phyloP scores from a whole-genome alignment of 2,888 invertebrate genomes.

The Phyto melanocephala region DNA sequence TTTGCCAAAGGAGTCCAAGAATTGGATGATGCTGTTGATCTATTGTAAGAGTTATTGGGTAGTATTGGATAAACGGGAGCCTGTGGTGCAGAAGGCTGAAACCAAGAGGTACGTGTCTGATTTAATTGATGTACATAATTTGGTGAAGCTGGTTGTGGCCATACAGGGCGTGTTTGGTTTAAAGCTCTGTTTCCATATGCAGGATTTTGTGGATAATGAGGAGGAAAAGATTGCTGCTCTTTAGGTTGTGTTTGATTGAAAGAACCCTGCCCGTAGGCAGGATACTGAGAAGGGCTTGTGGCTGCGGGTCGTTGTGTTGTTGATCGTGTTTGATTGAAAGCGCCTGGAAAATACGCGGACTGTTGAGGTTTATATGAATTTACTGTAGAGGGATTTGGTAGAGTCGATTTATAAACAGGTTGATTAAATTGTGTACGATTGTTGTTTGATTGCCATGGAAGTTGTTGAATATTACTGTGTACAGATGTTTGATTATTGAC shows the following conservation, averaged over 20 bases:
- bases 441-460: neutral
- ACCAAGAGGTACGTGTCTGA: neutral
- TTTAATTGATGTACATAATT: slow-evolving; percentile 1
- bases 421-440: slow-evolving; percentile 32
- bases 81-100: neutral
- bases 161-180: neutral
- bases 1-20: slow-evolving; percentile 9
- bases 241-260: neutral
- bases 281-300: neutral
- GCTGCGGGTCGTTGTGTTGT: neutral
- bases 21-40: neutral
- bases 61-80: neutral
- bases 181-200: too few relatives aligned
- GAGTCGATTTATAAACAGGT: neutral
- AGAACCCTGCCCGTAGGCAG: neutral
- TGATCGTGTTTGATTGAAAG: slow-evolving; percentile 5
- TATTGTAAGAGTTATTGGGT: neutral
- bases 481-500: neutral
- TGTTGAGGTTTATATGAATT: slow-evolving; percentile 1
- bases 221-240: neutral
- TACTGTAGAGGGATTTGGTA: neutral
- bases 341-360: neutral
- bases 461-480: neutral
- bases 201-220: slow-evolving; percentile 14
- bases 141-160: neutral